Evolutionary conservation across 30 jellyfish, hydroid and myxozoan species (phyloP).

Genomic region (Euphysa ruthae): DNA sequence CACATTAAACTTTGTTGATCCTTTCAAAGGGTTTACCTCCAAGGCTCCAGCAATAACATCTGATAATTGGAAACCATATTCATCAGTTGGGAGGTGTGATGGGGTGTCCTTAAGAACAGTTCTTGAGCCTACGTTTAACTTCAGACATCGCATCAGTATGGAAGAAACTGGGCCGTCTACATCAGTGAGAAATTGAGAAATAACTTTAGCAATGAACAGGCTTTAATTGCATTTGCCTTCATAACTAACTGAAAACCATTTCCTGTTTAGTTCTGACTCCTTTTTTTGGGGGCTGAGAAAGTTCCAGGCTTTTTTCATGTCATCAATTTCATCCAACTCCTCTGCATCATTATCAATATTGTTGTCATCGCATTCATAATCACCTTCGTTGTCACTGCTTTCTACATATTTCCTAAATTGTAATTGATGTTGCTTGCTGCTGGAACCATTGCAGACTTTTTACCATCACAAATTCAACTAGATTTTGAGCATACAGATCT

Average conservation of each 20-base stretch:
- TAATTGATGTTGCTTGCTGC: not conserved
- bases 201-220: too few relatives aligned
- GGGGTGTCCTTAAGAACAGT: slow-evolving; percentile 9
- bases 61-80: not conserved
- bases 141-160: not conserved
- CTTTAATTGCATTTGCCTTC: slow-evolving; percentile 2
- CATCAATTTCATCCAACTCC: not conserved
- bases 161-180: not conserved
- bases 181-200: too few relatives aligned
- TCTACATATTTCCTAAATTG: not conserved
- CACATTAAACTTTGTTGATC: slow-evolving; percentile 10
- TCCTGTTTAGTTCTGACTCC: not conserved
- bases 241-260: not conserved
- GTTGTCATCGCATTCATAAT: not conserved
- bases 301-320: not conserved
- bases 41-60: slow-evolving; percentile 14
- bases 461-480: not conserved
- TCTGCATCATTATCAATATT: not conserved
- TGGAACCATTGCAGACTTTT: not conserved
- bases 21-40: not conserved
- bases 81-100: slow-evolving; percentile 23
- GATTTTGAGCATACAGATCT: too few relatives aligned
- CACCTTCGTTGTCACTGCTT: not conserved
- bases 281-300: not conserved
- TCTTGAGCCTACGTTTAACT: slow-evolving; percentile 3